Conservation (phyloP, 2,888 invertebrate species). For the Lithophane socia region DNA sequence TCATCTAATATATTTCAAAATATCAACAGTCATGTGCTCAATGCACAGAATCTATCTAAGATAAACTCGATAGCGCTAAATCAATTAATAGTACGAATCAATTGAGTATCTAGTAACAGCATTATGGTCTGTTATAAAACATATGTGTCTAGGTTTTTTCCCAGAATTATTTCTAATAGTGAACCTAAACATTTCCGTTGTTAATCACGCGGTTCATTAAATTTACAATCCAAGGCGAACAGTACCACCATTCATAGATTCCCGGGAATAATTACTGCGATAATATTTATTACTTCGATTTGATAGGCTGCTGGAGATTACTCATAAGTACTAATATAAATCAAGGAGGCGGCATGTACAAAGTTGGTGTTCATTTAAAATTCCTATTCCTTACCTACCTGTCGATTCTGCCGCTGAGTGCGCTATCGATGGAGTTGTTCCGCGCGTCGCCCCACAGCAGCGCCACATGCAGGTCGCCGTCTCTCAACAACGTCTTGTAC, state of each 20-base stretch:
- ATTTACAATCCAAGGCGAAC: conserved; percentile 80
- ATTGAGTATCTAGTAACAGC: conserved; percentile 68
- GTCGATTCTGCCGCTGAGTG: conserved; percentile 93
- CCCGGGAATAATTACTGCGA: conserved; percentile 65
- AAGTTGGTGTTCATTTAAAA: conserved; percentile 64
- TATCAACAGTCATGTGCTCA: conserved; percentile 20
- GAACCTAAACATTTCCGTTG: conserved; percentile 81
- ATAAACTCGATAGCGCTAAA: conserved; percentile 59
- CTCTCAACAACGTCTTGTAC: conserved; percentile 94
- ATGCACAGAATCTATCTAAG: conserved; percentile 44
- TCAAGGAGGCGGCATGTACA: conserved; percentile 46
- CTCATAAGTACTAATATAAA: conserved; percentile 42
- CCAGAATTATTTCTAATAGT: conserved; percentile 72
- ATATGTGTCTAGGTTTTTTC: conserved; percentile 71
- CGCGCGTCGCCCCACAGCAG: conserved; percentile 93
- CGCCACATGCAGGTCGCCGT: conserved; percentile 95
- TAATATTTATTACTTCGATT: conserved; percentile 64
- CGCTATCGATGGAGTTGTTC: conserved; percentile 92
- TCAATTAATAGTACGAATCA: conserved; percentile 69
- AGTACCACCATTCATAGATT: conserved; percentile 70
- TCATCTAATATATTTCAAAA: conserved; percentile 27
- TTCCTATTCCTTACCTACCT: conserved; percentile 85
- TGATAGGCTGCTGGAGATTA: conserved; percentile 60
- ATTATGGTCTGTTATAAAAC: conserved; percentile 64
- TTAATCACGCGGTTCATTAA: conserved; percentile 85